These are phyloP conservation scores for Microctonus brassicae DNA, from an alignment of 2,888 invertebrate genomes.

Conservation along the genomic window DNA sequence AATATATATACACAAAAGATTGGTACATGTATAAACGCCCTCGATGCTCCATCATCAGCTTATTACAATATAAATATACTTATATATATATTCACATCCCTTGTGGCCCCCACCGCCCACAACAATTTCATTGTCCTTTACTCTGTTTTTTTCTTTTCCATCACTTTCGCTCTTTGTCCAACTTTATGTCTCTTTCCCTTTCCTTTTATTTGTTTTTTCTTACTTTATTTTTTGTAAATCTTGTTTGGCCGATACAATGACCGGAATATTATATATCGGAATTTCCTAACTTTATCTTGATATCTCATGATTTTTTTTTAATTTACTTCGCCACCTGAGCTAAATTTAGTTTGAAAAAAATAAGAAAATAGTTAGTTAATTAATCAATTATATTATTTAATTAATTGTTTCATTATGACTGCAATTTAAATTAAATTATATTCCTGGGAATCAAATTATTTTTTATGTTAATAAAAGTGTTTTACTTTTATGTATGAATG, in stretches of 20 bases:
- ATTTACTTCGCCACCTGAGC: too few relatives aligned
- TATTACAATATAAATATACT: constrained; percentile 47
- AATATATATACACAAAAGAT: too few relatives aligned
- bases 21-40: constrained; percentile 59
- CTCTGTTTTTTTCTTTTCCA: constrained; percentile 11
- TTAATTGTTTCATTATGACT: too few relatives aligned
- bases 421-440: too few relatives aligned
- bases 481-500: too few relatives aligned
- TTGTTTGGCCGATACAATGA: constrained; percentile 19
- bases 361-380: too few relatives aligned
- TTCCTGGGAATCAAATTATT: too few relatives aligned
- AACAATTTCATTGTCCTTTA: constrained; percentile 10
- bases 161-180: neutral
- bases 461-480: too few relatives aligned
- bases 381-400: too few relatives aligned
- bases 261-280: constrained; percentile 1
- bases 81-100: constrained; percentile 40
- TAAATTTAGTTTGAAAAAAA: too few relatives aligned
- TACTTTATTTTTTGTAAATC: neutral
- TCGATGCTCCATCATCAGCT: constrained; percentile 48
- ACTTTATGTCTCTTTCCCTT: constrained; percentile 19
- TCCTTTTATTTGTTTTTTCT: neutral
- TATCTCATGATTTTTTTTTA: too few relatives aligned
- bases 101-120: constrained; percentile 34
- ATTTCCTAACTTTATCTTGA: neutral